Percentiles rank a stretch among this genome's conserved stretches.
These are phyloP conservation scores for Halcyon badia DNA, from an alignment of 2,797 vertebrate genomes.

Conservation along the genomic window DNA sequence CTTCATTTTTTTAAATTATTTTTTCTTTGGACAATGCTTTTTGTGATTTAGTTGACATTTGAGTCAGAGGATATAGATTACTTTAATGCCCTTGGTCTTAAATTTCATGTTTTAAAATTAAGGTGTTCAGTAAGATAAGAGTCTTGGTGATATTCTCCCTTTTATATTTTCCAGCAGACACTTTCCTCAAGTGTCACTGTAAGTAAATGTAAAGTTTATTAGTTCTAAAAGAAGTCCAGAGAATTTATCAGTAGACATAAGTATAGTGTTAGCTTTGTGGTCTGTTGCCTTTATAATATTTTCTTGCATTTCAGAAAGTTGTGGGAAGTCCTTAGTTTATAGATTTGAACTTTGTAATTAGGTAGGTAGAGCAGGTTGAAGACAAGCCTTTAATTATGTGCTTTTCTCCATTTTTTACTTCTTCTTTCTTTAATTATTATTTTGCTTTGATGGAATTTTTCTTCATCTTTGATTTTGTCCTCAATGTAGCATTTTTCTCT, in stretches of 20 bases:
- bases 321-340: background rate
- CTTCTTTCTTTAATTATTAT: background rate
- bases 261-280: background rate
- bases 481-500: background rate
- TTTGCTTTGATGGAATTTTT: background rate
- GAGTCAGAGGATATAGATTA: background rate
- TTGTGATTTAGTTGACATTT: background rate
- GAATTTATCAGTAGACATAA: background rate
- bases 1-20: background rate
- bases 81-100: background rate
- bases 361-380: background rate
- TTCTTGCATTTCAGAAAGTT: background rate
- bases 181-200: background rate
- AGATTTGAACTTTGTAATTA: background rate
- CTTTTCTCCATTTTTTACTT: no score
- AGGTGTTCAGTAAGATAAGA: background rate
- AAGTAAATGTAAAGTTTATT: accelerated
- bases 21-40: background rate
- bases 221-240: background rate
- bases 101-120: background rate
- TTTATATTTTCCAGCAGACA: background rate
- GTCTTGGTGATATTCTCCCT: background rate
- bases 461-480: background rate
- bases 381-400: background rate
- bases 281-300: background rate